These are phyloP conservation scores for Listrodromus nycthemerus DNA, from an alignment of 2,888 invertebrate species.

Conservation along the genomic window DNA sequence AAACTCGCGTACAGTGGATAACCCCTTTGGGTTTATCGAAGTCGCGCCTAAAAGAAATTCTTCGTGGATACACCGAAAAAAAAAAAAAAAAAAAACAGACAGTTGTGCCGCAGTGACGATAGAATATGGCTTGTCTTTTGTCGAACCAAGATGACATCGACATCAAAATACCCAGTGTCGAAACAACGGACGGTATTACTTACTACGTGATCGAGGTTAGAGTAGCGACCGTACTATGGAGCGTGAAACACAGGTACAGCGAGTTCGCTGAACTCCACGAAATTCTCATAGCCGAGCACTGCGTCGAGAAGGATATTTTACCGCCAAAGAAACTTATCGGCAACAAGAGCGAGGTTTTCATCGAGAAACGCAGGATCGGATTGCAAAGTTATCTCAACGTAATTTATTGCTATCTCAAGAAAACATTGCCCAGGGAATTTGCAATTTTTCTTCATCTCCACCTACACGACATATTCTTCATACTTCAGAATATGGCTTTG, in stretches of 20 bases:
- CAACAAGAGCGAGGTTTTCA: slow-evolving; percentile 94
- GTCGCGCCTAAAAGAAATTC: neutral
- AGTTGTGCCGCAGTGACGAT: too few relatives aligned
- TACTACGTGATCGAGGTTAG: slow-evolving; percentile 90
- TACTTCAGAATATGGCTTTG: slow-evolving; percentile 93
- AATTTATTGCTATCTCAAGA: slow-evolving; percentile 90
- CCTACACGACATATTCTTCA: slow-evolving; percentile 94
- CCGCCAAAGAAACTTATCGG: slow-evolving; percentile 97
- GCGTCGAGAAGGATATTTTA: slow-evolving; percentile 92
- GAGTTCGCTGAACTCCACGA: slow-evolving; percentile 96
- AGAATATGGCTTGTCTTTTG: slow-evolving; percentile 90
- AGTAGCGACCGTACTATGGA: slow-evolving; percentile 92
- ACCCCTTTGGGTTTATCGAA: neutral
- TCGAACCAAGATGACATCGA: slow-evolving; percentile 88
- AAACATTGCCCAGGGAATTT: slow-evolving; percentile 92
- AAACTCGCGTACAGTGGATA: neutral
- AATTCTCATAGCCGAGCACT: slow-evolving; percentile 91
- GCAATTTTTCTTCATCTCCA: slow-evolving; percentile 95
- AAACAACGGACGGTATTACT: slow-evolving; percentile 88
- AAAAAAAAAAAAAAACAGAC: too few relatives aligned
- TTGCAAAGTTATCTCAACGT: slow-evolving; percentile 93
- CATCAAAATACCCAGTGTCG: slow-evolving; percentile 88
- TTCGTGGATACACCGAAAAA: neutral
- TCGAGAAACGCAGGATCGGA: slow-evolving; percentile 92
- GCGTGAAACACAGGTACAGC: slow-evolving; percentile 93